phyloP scores from a whole-genome alignment of 2,888 invertebrate genomes.

The Notocelia uddmanniana region DNA sequence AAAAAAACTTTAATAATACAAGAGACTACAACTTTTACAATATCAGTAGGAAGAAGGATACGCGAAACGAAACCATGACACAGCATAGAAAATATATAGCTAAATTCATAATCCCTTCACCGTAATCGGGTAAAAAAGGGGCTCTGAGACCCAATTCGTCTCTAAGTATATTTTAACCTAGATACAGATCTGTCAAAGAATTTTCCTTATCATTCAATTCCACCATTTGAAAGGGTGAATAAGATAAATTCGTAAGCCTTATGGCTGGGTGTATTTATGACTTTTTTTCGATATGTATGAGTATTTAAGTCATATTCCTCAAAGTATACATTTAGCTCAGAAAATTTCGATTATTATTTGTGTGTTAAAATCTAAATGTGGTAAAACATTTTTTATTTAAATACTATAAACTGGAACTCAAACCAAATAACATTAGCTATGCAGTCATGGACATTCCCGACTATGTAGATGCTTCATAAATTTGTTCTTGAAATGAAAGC shows the following conservation, averaged over 20 bases:
- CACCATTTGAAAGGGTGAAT: conserved; percentile 34
- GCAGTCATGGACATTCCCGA: too few relatives aligned
- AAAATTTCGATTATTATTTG: too few relatives aligned
- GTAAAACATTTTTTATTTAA: too few relatives aligned
- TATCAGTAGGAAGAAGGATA: not conserved
- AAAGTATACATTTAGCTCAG: too few relatives aligned
- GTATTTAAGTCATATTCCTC: not conserved
- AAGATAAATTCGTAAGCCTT: conserved; percentile 26
- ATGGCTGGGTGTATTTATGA: not conserved
- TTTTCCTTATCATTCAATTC: conserved; percentile 43
- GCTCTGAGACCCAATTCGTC: conserved; percentile 35
- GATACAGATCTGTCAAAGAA: conserved; percentile 44
- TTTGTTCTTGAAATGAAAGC: too few relatives aligned
- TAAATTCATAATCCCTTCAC: conserved; percentile 27
- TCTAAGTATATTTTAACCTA: conserved; percentile 44
- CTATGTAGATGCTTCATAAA: too few relatives aligned
- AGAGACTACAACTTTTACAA: too few relatives aligned
- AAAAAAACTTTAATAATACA: too few relatives aligned
- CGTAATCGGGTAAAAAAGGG: conserved; percentile 41
- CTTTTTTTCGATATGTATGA: not conserved
- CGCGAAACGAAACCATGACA: not conserved
- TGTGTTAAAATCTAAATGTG: too few relatives aligned
- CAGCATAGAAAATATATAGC: conserved; percentile 8
- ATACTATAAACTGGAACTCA: too few relatives aligned
- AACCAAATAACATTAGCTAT: too few relatives aligned